Conservation (phyloP, 2,113 vertebrate genomes). For the Microtus montanus region DNA sequence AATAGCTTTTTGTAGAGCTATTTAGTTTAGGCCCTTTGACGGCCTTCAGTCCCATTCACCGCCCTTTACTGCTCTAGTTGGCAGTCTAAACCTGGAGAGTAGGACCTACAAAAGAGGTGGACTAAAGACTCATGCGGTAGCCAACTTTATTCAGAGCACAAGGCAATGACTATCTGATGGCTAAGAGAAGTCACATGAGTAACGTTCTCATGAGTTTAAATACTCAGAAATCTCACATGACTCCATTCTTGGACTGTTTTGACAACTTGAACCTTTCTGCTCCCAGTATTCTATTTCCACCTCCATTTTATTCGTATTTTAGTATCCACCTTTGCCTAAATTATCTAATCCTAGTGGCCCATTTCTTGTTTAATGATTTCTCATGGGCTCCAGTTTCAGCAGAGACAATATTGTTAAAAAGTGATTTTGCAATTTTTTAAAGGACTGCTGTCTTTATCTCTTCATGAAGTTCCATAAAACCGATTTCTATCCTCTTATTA, state of each 20-base stretch:
- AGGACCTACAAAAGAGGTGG: background rate
- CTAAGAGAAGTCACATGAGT: background rate
- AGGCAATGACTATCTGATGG: background rate
- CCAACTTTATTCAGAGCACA: background rate
- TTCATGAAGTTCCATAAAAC: background rate
- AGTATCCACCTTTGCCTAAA: background rate
- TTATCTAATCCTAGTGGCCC: background rate
- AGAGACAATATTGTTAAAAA: conserved; percentile 5
- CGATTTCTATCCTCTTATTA: background rate
- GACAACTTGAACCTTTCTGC: background rate
- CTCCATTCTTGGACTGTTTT: background rate
- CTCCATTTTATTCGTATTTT: background rate
- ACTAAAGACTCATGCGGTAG: background rate
- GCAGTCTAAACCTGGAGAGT: background rate
- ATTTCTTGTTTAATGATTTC: background rate
- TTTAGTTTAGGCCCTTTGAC: background rate
- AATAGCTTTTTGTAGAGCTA: background rate
- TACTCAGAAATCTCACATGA: background rate
- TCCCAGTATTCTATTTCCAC: background rate
- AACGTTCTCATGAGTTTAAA: background rate
- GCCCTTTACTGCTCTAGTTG: background rate
- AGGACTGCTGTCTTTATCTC: background rate
- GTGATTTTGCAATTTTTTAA: background rate
- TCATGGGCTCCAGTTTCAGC: background rate
- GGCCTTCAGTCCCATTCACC: background rate